Evolutionary conservation across 2,113 vertebrate species (phyloP), one percentile per base, ranked within the genome.

Genomic region (Nipponia nippon): DNA sequence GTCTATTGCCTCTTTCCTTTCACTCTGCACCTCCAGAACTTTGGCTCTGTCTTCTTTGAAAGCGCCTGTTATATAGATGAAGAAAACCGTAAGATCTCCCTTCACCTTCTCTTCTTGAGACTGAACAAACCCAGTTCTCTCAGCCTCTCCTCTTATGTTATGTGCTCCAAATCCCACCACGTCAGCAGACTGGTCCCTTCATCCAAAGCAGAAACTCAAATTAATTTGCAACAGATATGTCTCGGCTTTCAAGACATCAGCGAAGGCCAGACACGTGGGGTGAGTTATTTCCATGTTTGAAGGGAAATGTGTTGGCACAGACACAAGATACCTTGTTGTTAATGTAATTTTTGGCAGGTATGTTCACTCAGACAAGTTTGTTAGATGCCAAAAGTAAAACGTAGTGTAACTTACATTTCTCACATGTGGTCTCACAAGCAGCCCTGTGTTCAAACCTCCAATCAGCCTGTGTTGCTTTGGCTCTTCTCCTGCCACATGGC

Each of bases 281-380:
- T 83, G 53, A 83, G 49, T 89, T 90, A 73, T 94, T 95, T 94
- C 75, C 53, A 17, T 36, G 73, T 93, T 94, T 95, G 78, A 93
- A 94, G 78, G 66, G 78, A 92, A 94, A 83, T 16, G 20, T 80
- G 10, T 67, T 95, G 96, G 97, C 84, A 75, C 26, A 73, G 67
- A 90, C 22, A 62, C 75, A 90, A 83, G 81, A 94, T 91, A 89
- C 89, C 87, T 94, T 90, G 75, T 86, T 91, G 79, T 66, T 95
- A 87, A 73, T 95, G 89, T 91, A 94, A 95, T 83, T 97, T 96
- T 96, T 97, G 96, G 91, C 94, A 90, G 73, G 44, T 91, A 63
- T 10, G 29, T 83, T 91, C 73, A 13, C 62, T 91, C 78, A 86
- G 65, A 59, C 62, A 49, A 83, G 62, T 69, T 62, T 77, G 10